A percentile compares a stretch with the other conserved stretches of the same genome.
phyloP scores from a whole-genome alignment of 2,113 vertebrate genomes.

The Oceanites oceanicus region DNA sequence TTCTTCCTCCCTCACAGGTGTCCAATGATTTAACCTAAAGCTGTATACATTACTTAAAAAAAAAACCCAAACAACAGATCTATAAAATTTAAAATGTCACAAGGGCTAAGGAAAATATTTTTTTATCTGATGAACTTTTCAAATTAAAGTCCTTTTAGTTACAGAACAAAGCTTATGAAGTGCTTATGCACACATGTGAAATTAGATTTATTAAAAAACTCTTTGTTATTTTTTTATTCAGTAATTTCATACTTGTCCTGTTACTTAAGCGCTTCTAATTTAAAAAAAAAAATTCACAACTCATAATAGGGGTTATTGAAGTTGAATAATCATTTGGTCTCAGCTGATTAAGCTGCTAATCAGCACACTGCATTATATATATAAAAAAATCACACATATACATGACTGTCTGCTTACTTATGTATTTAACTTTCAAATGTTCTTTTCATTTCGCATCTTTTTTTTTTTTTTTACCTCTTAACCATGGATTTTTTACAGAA shows the following conservation, averaged over 20 bases:
- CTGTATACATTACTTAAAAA: not conserved
- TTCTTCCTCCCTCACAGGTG: not conserved
- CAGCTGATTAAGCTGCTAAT: not conserved
- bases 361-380: not conserved
- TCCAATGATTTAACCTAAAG: not conserved
- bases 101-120: not conserved
- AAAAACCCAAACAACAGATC: not conserved
- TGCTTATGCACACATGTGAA: not conserved
- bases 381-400: not conserved
- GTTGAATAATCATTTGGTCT: constrained; percentile 9
- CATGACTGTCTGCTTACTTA: not conserved
- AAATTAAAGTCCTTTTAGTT: not conserved
- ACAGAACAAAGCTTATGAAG: not conserved
- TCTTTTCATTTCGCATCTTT: not conserved
- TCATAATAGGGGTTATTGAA: not conserved
- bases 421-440: not conserved
- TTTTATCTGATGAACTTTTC: not conserved
- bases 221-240: not conserved
- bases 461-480: not conserved
- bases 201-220: not conserved
- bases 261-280: not conserved
- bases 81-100: not conserved
- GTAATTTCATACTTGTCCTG: not conserved
- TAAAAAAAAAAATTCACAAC: not conserved
- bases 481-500: not conserved